phyloP scores from a whole-genome alignment of 2,113 vertebrate genomes.

The Xiphophorus maculatus region DNA sequence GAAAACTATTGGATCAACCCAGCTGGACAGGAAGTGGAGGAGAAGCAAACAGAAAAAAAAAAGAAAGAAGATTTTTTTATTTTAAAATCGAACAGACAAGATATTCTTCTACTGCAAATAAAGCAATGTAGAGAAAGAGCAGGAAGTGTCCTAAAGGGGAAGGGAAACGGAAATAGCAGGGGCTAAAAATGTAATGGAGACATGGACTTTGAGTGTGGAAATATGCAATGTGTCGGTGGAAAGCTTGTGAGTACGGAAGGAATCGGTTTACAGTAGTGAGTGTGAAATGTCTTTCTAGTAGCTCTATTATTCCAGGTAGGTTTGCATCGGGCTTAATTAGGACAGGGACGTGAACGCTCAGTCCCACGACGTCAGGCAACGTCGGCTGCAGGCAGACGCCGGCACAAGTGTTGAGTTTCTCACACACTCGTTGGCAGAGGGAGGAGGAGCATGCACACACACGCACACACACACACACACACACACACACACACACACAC shows the following conservation, averaged over 20 bases:
- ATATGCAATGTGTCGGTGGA: slow-evolving; percentile 45
- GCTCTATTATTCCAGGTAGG: slow-evolving; percentile 59
- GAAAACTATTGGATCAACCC: slow-evolving; percentile 51
- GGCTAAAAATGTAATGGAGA: slow-evolving; percentile 61
- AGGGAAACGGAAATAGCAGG: slow-evolving; percentile 49
- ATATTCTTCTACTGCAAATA: slow-evolving; percentile 63
- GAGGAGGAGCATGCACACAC: slow-evolving; percentile 30
- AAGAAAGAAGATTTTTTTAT: not conserved
- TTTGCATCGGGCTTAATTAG: slow-evolving; percentile 60
- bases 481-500: slow-evolving; percentile 1
- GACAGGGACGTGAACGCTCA: slow-evolving; percentile 23
- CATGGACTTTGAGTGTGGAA: slow-evolving; percentile 40
- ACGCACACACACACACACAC: slow-evolving; percentile 3
- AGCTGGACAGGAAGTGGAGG: slow-evolving; percentile 65
- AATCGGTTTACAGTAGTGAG: slow-evolving; percentile 70
- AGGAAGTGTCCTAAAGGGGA: slow-evolving; percentile 40
- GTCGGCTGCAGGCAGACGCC: slow-evolving; percentile 61
- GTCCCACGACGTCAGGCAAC: slow-evolving; percentile 14
- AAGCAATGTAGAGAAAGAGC: slow-evolving; percentile 56
- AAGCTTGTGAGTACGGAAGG: slow-evolving; percentile 35
- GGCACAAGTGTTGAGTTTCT: slow-evolving; percentile 75
- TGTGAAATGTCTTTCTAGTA: slow-evolving; percentile 56
- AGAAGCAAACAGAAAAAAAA: slow-evolving; percentile 23
- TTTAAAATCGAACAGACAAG: slow-evolving; percentile 11
- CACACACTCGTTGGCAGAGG: slow-evolving; percentile 52